A percentile compares a stretch with the other conserved stretches of the same genome.
Conservation (phyloP, 2,888 invertebrate species). For the Hybos culiciformis region DNA sequence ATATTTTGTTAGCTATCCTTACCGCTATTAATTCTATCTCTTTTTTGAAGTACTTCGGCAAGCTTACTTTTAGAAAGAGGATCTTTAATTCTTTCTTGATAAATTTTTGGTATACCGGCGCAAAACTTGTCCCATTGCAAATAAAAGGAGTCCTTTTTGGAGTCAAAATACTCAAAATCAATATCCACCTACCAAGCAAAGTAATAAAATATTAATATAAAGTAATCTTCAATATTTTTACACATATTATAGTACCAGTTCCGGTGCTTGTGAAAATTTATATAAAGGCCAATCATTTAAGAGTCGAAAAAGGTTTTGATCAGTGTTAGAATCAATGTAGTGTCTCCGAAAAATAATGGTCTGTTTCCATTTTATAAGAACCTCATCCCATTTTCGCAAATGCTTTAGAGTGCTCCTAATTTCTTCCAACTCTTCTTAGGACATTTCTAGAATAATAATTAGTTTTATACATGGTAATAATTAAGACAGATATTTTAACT, state of each 20-base stretch:
- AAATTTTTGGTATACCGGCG: neutral
- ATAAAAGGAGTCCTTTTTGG: neutral
- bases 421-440: neutral
- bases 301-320: neutral
- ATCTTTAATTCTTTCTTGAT: neutral
- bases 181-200: conserved; percentile 1
- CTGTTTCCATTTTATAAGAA: neutral
- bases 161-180: neutral
- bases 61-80: neutral
- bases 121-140: conserved; percentile 1
- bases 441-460: too few species aligned
- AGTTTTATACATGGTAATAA: too few species aligned
- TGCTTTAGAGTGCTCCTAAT: neutral
- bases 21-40: neutral
- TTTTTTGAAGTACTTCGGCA: neutral
- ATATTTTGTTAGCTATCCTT: too few species aligned
- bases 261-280: conserved; percentile 2
- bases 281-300: conserved; percentile 1
- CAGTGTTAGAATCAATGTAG: too few species aligned
- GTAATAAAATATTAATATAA: neutral
- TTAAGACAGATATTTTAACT: too few species aligned
- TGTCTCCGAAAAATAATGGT: neutral
- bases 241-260: conserved; percentile 1
- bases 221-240: neutral
- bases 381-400: neutral